Conservation (phyloP, 1,140 invertebrate genomes). For the Periplaneta americana region DNA sequence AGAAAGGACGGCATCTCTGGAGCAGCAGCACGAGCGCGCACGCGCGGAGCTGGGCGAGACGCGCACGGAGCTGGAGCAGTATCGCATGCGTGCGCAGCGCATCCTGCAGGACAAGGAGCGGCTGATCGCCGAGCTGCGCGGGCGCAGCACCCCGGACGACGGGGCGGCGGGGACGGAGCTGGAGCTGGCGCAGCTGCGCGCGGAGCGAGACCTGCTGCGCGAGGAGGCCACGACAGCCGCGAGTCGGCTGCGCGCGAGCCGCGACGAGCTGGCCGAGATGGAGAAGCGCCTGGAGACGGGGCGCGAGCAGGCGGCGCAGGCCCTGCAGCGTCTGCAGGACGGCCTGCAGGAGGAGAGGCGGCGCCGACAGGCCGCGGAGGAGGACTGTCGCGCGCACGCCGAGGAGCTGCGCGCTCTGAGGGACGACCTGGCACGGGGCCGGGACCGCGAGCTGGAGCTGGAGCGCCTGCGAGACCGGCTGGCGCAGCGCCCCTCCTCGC, state of each 20-base stretch:
- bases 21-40: not conserved
- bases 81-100: constrained; percentile 62
- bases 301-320: constrained; percentile 33
- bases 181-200: constrained; percentile 52
- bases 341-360: constrained; percentile 46
- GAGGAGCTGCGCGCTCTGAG: constrained; percentile 51
- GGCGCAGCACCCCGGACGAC: not conserved
- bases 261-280: constrained; percentile 47
- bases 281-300: constrained; percentile 38
- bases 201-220: constrained; percentile 55
- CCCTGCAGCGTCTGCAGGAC: constrained; percentile 45
- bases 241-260: constrained; percentile 45
- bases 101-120: constrained; percentile 74
- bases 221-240: constrained; percentile 52
- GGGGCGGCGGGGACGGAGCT: constrained; percentile 8
- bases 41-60: constrained; percentile 36
- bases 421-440: constrained; percentile 50
- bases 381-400: constrained; percentile 47
- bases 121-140: constrained; percentile 58
- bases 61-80: constrained; percentile 60
- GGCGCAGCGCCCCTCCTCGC: constrained; percentile 41
- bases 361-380: constrained; percentile 48
- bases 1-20: not conserved
- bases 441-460: constrained; percentile 56
- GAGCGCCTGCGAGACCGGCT: constrained; percentile 52